Evolutionary conservation across 2,113 vertebrate genomes (phyloP), one percentile per base, ranked within the genome.

Genomic region (Typhlomys cinereus): DNA sequence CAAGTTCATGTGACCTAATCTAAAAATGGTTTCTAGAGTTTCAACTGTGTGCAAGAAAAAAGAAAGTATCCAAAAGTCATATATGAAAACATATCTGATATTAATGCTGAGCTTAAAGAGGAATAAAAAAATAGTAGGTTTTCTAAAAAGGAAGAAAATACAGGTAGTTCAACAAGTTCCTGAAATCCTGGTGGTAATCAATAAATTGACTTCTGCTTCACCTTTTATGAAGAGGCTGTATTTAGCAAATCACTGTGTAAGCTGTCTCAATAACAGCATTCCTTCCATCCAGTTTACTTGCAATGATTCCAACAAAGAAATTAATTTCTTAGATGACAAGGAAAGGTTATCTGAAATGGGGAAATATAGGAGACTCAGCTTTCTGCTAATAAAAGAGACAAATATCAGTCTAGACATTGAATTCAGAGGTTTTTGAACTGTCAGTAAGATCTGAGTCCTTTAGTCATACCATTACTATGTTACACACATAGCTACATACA

Each of bases 231-330:
- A 97, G 97, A 98, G 94, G 94, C 97, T 98, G 96, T 98, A 98
- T 96, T 98, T 97, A 97, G 97, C 96, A 98, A 98, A 98, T 98
- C 98, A 98, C 97, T 97, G 95, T 98, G 98, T 97, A 97, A 97
- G 96, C 95, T 96, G 95, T 94, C 96, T 98, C 97, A 98, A 97
- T 97, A 98, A 98, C 97, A 98, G 97, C 96, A 97, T 95, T 97
- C 95, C 95, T 97, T 97, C 97, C 98, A 97, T 97, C 97, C 97
- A 96, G 97, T 98, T 98, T 97, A 98, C 97, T 96, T 97, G 96
- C 97, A 98, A 95, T 96, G 97, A 98, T 97, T 97, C 97, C 97
- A 98, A 98, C 97, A 98, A 98, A 98, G 97, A 98, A 98, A 98
- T 98, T 98, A 98, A 98, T 98, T 98, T 98, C 97, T 97, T 96